Evolutionary conservation across 37 sponge, comb jelly and placozoan species (phyloP), one percentile per base, ranked within the genome.

Genomic region (Spongia lamella): DNA sequence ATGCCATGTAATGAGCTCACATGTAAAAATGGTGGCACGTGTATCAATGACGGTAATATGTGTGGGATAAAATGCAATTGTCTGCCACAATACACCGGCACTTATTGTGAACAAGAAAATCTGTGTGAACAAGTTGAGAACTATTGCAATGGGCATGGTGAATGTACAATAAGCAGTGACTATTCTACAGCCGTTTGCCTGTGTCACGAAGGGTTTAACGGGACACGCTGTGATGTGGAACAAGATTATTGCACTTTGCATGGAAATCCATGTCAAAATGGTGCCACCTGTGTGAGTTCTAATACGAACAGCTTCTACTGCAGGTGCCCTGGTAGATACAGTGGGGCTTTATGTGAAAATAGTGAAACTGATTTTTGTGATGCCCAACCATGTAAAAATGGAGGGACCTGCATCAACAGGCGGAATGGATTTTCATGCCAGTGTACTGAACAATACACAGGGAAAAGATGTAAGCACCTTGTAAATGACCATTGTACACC

Each of bases 261-360:
- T 22, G 9, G 17, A 1, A 24, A 47, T 69, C 70, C 70, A 1
- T 69, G 86, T 29, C 53, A 47, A 26, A 74, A 86, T 66, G 76
- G 76, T 22, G 86, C 68, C 1, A 56, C 39, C 9, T 86, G 86
- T 58, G 17, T 16, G 11, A 51, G 73, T 68, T 22, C 49, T 35
- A 19, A 4, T 21, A n/a, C 22, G 11, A 13, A 36, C 11, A 77
- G 77, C 17, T 76, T 55, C 84, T n/a, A 17, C 19, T 83, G 84
- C 39, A 30, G 20, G 0, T 83, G 84, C 35, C 56, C 63, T 22
- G 26, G 31, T 33, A 31, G 54, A 61, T 76, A 61, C 63, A 60
- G 68, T 51, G 84, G 84, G 1, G 20, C 36, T 6, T 34, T 63
- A 19, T 83, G 84, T 53, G 84, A 76, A 19, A 30, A 53, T 4